These are phyloP conservation scores for Trichosurus vulpecula DNA, from an alignment of 2,797 vertebrate species.

Conservation along the genomic window DNA sequence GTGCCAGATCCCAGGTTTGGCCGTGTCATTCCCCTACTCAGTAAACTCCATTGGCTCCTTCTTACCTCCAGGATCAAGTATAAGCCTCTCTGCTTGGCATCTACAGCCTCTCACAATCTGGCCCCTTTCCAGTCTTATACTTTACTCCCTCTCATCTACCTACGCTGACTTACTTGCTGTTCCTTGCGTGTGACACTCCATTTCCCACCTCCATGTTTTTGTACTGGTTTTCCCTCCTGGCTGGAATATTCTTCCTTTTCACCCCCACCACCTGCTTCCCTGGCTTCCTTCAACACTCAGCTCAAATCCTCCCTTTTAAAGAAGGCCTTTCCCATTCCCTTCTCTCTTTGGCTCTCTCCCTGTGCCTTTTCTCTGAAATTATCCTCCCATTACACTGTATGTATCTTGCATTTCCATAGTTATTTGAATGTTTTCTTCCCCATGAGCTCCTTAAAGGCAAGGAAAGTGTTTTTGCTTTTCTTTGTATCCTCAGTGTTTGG, in stretches of 20 bases:
- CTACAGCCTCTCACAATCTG: neutral
- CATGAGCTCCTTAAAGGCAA: neutral
- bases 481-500: neutral
- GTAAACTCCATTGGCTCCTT: neutral
- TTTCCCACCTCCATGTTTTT: neutral
- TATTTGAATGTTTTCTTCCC: neutral
- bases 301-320: neutral
- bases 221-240: neutral
- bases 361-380: neutral
- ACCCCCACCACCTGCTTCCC: neutral
- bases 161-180: neutral
- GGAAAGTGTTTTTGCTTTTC: neutral
- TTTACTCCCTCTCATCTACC: neutral
- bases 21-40: neutral
- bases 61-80: neutral
- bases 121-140: neutral
- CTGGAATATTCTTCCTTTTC: neutral
- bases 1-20: neutral
- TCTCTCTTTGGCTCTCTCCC: neutral
- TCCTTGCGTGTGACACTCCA: neutral
- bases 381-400: neutral
- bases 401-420: neutral
- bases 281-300: neutral
- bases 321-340: neutral
- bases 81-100: neutral